These are phyloP conservation scores for Ageneiosus marmoratus DNA, from an alignment of 2,113 vertebrate genomes.

Conservation along the genomic window DNA sequence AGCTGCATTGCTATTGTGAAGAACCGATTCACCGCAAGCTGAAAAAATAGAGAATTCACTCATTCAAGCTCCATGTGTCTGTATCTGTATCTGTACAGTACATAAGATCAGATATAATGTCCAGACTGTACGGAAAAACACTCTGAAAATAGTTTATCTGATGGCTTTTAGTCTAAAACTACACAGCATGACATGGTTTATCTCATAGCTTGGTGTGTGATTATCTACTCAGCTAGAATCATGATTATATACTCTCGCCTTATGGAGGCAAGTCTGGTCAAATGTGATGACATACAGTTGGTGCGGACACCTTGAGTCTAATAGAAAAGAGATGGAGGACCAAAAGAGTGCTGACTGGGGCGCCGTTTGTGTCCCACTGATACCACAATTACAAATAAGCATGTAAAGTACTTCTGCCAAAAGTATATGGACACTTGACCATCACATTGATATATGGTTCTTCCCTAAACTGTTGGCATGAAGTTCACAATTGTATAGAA, in stretches of 20 bases:
- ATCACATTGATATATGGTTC: neutral
- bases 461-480: neutral
- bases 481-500: neutral
- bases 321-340: neutral
- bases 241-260: neutral
- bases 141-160: neutral
- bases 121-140: neutral
- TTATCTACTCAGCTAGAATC: slow-evolving; percentile 1
- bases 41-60: neutral
- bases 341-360: neutral
- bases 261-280: neutral
- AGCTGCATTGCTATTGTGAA: slow-evolving; percentile 10
- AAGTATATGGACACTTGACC: neutral
- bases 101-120: neutral
- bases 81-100: too few relatives aligned
- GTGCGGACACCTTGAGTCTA: neutral
- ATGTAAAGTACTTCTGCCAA: neutral
- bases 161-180: neutral
- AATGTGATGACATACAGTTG: neutral
- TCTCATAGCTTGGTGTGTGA: neutral
- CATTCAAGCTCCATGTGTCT: too few relatives aligned
- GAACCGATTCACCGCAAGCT: neutral
- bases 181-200: neutral
- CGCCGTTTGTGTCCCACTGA: neutral
- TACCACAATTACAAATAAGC: neutral